A percentile compares a stretch with the other conserved stretches of the same genome.
Conservation (phyloP, 2,797 vertebrate genomes). For the Dermochelys coriacea region DNA sequence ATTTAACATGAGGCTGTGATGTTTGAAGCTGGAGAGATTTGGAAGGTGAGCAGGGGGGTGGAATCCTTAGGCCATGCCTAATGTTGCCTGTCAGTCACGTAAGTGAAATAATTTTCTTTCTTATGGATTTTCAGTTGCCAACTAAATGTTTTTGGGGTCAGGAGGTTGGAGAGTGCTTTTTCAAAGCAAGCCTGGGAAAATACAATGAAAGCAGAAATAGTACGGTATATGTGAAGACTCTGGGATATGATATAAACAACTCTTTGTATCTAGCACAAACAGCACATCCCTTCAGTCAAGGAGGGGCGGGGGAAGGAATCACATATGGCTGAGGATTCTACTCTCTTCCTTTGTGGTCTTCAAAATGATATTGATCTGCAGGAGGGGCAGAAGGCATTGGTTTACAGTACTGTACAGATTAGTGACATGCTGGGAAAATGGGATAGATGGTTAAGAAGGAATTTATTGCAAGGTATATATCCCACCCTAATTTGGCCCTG, state of each 20-base stretch:
- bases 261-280: not conserved
- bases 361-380: not conserved
- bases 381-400: not conserved
- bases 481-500: not conserved
- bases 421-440: not conserved
- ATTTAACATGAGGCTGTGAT: not conserved
- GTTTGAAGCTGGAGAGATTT: not conserved
- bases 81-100: not conserved
- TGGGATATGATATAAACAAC: not conserved
- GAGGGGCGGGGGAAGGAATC: not conserved
- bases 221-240: not conserved
- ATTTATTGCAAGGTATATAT: not conserved
- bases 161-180: not conserved
- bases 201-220: not conserved
- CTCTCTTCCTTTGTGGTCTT: not conserved
- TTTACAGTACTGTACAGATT: fast-evolving
- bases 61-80: not conserved
- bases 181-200: not conserved
- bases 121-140: not conserved
- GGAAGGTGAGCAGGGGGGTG: not conserved
- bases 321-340: not conserved
- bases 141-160: not conserved
- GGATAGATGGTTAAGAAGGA: not conserved
- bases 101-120: not conserved
- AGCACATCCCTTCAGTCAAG: fast-evolving